phyloP scores from a whole-genome alignment of 2,797 vertebrate genomes.

The Hapalemur alaotrensis region DNA sequence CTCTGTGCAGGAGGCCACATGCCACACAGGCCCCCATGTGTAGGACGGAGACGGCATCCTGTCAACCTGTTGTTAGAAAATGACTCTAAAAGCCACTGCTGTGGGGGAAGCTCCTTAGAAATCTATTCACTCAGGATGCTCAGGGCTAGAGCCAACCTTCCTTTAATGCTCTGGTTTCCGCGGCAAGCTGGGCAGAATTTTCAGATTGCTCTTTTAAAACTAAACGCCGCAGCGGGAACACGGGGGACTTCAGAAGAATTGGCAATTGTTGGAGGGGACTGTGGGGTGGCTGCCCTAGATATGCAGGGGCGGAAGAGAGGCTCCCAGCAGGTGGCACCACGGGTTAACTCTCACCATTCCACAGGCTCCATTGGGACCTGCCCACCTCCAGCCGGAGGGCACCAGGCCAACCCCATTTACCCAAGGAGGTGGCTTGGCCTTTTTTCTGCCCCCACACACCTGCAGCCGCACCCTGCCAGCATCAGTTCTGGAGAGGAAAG shows the following conservation, averaged over 20 bases:
- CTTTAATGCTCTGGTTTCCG: background rate
- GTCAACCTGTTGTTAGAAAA: background rate
- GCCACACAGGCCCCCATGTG: background rate
- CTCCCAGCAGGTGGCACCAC: background rate
- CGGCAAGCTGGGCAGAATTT: background rate
- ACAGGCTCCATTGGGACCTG: no score
- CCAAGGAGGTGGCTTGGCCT: no score
- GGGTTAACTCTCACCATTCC: background rate
- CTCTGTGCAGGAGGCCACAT: fast-evolving
- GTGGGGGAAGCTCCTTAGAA: background rate
- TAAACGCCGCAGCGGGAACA: background rate
- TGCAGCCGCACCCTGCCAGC: background rate
- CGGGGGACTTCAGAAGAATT: background rate
- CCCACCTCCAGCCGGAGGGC: no score
- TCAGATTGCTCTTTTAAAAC: constrained; percentile 26
- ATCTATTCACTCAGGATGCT: background rate
- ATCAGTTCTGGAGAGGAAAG: background rate
- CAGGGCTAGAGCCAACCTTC: background rate
- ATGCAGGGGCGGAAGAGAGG: background rate
- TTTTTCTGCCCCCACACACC: background rate
- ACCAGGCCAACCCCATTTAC: background rate
- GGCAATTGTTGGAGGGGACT: background rate
- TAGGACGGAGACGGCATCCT: background rate
- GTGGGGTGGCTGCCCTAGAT: constrained; percentile 39
- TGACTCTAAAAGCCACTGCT: background rate